These are phyloP conservation scores for Corbicula japonica DNA, from an alignment of 2,888 invertebrate genomes.

Conservation along the genomic window DNA sequence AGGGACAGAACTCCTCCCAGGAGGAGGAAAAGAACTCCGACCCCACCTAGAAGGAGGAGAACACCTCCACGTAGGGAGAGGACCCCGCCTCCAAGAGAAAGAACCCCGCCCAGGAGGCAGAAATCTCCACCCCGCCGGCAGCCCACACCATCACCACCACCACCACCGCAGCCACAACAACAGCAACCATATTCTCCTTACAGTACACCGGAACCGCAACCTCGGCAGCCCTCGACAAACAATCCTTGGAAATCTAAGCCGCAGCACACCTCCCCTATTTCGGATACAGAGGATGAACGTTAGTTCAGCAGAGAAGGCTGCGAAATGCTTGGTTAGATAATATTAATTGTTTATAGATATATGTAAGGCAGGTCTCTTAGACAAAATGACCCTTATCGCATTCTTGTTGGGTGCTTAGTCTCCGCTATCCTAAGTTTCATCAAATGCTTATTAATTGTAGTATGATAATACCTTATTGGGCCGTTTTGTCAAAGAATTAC, in stretches of 20 bases:
- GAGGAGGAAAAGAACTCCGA: conserved; percentile 16
- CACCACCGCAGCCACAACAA: too few relatives aligned
- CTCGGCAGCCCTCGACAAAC: conserved; percentile 15
- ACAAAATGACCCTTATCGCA: too few relatives aligned
- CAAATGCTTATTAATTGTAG: too few relatives aligned
- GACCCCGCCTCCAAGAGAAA: neutral
- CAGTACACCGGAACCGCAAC: conserved; percentile 25
- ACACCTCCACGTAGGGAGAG: conserved; percentile 12
- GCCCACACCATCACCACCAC: neutral
- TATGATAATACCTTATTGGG: too few relatives aligned
- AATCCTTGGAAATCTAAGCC: conserved; percentile 43
- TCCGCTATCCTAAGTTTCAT: too few relatives aligned
- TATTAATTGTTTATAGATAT: too few relatives aligned
- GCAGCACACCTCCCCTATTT: conserved; percentile 24
- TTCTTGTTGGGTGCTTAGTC: too few relatives aligned
- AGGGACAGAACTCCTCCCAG: conserved; percentile 4
- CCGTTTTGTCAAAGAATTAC: too few relatives aligned
- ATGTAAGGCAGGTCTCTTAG: too few relatives aligned
- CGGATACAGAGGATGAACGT: conserved; percentile 44
- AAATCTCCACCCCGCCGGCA: neutral
- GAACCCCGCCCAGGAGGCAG: neutral
- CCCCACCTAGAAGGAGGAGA: neutral
- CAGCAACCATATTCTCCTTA: neutral
- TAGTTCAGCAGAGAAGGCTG: too few relatives aligned
- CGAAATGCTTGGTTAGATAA: too few relatives aligned